Base-by-base conservation (phyloP, 2,797 vertebrate genomes). In the Harpagifer antarcticus region DNA sequence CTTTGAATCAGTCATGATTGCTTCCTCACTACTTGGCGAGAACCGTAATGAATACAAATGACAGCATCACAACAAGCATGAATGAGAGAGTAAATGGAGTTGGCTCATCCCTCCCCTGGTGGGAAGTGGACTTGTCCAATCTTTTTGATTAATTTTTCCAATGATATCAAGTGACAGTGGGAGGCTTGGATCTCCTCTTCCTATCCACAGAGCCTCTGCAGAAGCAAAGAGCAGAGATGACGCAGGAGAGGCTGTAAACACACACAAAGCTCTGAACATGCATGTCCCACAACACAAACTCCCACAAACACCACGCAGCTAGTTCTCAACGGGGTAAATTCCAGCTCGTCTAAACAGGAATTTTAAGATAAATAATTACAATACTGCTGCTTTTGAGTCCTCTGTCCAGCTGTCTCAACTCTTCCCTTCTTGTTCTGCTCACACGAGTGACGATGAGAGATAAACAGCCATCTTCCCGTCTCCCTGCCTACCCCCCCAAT, bases 141-240 rank as follows among this genome's bases (percentile, higher is more conserved):
- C 69, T 53, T 74, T 74, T 56, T 81, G 61, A 90, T 85, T 70
- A 64, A 62, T 84, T 91, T 27, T 88, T 85, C 84, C 55, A 20
- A 33, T 54, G 74, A 83, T 83, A 87, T 88, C 71, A 71, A 76
- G 65, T 88, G 79, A 90, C 78, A 67, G 76, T 65, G 61, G 75
- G 81, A 76, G 76, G 78, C 70, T 78, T 75, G 75, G 71, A 81
- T 69, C 78, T 84, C 78, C 17, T 68, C 75, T 58, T 40, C 44
- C 43, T 71, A 77, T 85, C 79, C 78, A 77, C 66, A 68, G 59
- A 81, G 81, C 31, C 82, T 40, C 70, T 82, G 79, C 74, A 79
- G 88, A 88, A 90, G 88, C 87, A 88, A 54, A 79, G 78, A 86
- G 78, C 74, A 71, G 77, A 12, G 20, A 79, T 88, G 86, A 90